A percentile compares a stretch with the other conserved stretches of the same genome.
Conservation (phyloP, 2,888 invertebrate genomes). For the Halictus ligatus region DNA sequence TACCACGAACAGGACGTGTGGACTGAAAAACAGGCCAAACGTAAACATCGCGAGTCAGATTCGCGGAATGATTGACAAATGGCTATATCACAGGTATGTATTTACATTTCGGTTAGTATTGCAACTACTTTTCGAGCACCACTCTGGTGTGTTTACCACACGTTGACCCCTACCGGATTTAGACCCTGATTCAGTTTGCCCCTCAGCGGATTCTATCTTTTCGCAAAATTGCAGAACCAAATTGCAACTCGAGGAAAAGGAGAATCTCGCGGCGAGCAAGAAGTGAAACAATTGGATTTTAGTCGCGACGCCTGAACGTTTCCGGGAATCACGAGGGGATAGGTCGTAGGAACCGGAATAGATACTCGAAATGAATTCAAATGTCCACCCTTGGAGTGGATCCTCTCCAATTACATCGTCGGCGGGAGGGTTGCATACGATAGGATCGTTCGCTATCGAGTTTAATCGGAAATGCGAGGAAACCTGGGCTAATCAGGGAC, state of each 20-base stretch:
- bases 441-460: constrained; percentile 65
- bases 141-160: too few relatives aligned
- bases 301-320: constrained; percentile 12
- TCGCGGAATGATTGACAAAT: too few relatives aligned
- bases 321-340: constrained; percentile 31
- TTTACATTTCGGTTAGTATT: too few relatives aligned
- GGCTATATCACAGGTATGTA: too few relatives aligned
- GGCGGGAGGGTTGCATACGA: constrained; percentile 45
- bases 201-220: background rate
- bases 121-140: too few relatives aligned
- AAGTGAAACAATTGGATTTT: constrained; percentile 13
- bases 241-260: background rate
- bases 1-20: too few relatives aligned
- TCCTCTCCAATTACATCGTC: constrained; percentile 52
- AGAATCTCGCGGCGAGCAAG: background rate
- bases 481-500: constrained; percentile 79
- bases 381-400: constrained; percentile 59
- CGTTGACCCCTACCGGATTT: too few relatives aligned
- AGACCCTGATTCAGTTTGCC: too few relatives aligned
- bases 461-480: constrained; percentile 75
- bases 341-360: constrained; percentile 21
- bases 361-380: constrained; percentile 60
- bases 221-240: background rate
- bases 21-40: too few relatives aligned
- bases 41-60: too few relatives aligned